These are phyloP conservation scores for Myotis findleyi DNA, from an alignment of 2,797 vertebrate species.

Conservation along the genomic window DNA sequence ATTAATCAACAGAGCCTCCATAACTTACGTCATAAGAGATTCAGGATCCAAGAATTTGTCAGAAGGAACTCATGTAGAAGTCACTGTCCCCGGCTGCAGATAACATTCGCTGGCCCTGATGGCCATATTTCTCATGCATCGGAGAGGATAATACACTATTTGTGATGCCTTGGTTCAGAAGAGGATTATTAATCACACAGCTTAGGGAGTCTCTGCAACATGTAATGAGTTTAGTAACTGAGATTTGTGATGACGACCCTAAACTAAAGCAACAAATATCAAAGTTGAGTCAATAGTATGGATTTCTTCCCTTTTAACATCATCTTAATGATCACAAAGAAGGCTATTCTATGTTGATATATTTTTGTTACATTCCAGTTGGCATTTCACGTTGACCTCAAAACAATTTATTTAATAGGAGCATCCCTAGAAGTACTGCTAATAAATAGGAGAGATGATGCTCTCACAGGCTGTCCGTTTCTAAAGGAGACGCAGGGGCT, in stretches of 20 bases:
- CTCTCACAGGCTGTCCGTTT: slow-evolving; percentile 22
- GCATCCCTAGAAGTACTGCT: neutral
- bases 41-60: neutral
- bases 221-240: slow-evolving; percentile 80
- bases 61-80: neutral
- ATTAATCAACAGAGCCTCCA: neutral
- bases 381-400: slow-evolving; percentile 57
- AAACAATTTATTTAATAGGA: slow-evolving; percentile 59
- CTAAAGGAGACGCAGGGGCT: neutral
- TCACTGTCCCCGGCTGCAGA: neutral
- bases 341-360: slow-evolving; percentile 55
- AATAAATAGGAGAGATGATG: neutral
- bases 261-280: slow-evolving; percentile 86
- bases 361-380: slow-evolving; percentile 56
- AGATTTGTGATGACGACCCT: slow-evolving; percentile 78
- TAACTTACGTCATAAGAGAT: slow-evolving; percentile 1
- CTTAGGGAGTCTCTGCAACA: slow-evolving; percentile 80
- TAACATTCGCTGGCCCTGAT: neutral
- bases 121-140: neutral
- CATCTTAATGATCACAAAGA: slow-evolving; percentile 77
- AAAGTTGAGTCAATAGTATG: slow-evolving; percentile 86
- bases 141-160: neutral
- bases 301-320: slow-evolving; percentile 85
- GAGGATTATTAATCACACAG: slow-evolving; percentile 78
- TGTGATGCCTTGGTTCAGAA: neutral